A percentile compares a stretch with the other conserved stretches of the same genome.
These are phyloP conservation scores for Ectemnius lituratus DNA, from an alignment of 2,888 invertebrate species.

Conservation along the genomic window DNA sequence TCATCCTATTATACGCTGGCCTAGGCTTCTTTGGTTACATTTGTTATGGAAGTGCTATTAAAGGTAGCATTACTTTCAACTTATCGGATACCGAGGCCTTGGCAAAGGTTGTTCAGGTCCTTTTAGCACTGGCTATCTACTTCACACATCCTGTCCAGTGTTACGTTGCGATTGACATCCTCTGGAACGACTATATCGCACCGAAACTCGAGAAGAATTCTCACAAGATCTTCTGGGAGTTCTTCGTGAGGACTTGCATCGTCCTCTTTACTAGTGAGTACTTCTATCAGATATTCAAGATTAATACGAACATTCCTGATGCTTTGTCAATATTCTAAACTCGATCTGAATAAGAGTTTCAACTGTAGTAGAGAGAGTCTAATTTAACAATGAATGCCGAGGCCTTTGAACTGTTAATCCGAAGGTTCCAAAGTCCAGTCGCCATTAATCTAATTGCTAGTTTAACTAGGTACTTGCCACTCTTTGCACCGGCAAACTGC, in stretches of 20 bases:
- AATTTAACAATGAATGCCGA: too few species aligned
- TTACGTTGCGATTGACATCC: slow-evolving; percentile 96
- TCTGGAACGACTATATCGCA: slow-evolving; percentile 89
- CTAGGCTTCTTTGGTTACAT: slow-evolving; percentile 96
- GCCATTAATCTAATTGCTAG: too few species aligned
- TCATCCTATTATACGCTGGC: slow-evolving; percentile 90
- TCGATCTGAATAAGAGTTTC: too few species aligned
- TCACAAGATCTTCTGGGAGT: slow-evolving; percentile 85
- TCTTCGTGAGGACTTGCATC: slow-evolving; percentile 85
- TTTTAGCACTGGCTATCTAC: slow-evolving; percentile 90
- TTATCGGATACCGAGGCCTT: slow-evolving; percentile 83
- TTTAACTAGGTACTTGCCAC: too few species aligned
- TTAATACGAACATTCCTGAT: too few species aligned
- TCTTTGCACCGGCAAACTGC: too few species aligned
- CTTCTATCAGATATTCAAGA: too few species aligned
- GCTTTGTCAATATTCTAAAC: too few species aligned
- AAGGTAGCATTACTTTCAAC: slow-evolving; percentile 93
- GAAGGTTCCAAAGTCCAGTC: too few species aligned
- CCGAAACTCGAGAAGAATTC: slow-evolving; percentile 82
- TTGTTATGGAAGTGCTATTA: slow-evolving; percentile 85
- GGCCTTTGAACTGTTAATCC: too few species aligned
- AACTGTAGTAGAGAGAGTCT: too few species aligned
- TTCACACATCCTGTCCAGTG: slow-evolving; percentile 96
- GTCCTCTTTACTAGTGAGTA: slow-evolving; percentile 93
- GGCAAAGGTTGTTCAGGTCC: slow-evolving; percentile 85